These are phyloP conservation scores for Rhinogobius similis DNA, from an alignment of 2,113 vertebrate genomes.

Conservation along the genomic window DNA sequence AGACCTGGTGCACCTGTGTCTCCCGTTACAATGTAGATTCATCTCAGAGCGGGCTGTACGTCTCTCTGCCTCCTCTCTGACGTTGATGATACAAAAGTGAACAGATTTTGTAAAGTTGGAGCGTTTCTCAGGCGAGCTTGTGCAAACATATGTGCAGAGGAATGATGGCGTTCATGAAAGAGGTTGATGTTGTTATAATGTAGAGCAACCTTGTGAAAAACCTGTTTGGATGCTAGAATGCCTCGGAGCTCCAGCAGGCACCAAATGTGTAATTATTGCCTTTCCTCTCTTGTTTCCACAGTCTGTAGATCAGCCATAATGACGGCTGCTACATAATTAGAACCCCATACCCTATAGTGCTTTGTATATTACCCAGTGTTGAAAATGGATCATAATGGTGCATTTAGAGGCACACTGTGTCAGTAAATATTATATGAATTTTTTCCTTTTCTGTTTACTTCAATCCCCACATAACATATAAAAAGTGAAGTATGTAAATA, in stretches of 20 bases:
- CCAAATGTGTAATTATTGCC: conserved; percentile 21
- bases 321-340: conserved; percentile 46
- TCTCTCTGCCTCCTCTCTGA: conserved; percentile 1
- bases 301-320: conserved; percentile 32
- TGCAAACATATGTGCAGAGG: neutral
- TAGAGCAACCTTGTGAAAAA: neutral
- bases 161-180: conserved; percentile 8
- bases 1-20: conserved; percentile 58
- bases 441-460: no score
- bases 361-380: conserved; percentile 29
- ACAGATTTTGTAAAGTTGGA: conserved; percentile 3
- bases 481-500: no score
- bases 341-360: conserved; percentile 34
- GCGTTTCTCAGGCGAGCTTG: neutral
- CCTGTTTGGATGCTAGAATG: conserved; percentile 23
- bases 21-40: conserved; percentile 49
- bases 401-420: conserved; percentile 15
- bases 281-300: conserved; percentile 10
- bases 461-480: no score
- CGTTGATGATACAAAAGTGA: conserved; percentile 6
- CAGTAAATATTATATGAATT: conserved; percentile 49
- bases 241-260: conserved; percentile 12
- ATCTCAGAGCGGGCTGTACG: conserved; percentile 39
- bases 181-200: conserved; percentile 17
- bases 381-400: conserved; percentile 34